Evolutionary conservation across 2,888 invertebrate genomes (phyloP).

Genomic region (Empis livida): DNA sequence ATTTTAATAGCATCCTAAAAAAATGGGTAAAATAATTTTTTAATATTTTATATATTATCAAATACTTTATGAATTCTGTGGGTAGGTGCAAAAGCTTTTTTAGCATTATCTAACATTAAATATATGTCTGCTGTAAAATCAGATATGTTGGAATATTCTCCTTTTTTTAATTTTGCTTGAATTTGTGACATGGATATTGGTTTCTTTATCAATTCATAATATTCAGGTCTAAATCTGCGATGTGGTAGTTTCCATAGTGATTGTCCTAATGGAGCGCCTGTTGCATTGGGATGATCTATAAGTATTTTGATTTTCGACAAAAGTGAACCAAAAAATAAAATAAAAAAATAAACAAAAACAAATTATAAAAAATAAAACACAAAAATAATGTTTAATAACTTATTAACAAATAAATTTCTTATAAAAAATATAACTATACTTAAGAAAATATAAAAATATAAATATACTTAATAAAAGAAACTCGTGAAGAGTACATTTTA

Average conservation of each 20-base stretch:
- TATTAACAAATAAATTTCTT: not conserved
- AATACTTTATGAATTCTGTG: constrained; percentile 67
- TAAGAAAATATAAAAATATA: too few relatives aligned
- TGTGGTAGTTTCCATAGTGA: constrained; percentile 90
- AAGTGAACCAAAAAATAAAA: constrained; percentile 7
- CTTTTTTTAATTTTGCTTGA: constrained; percentile 64
- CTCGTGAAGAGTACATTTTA: too few relatives aligned
- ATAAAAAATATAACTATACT: too few relatives aligned
- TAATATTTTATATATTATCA: not conserved
- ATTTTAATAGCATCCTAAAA: constrained; percentile 64
- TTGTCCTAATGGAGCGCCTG: constrained; percentile 74
- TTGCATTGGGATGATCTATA: constrained; percentile 33
- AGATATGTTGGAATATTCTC: constrained; percentile 69
- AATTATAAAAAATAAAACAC: constrained; percentile 7
- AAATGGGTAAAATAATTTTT: not conserved
- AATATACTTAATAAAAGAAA: too few relatives aligned
- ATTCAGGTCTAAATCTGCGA: constrained; percentile 85
- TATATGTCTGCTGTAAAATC: constrained; percentile 90
- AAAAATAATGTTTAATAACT: too few relatives aligned
- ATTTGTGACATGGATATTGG: constrained; percentile 93
- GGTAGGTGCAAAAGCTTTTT: constrained; percentile 70
- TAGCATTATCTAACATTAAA: constrained; percentile 94
- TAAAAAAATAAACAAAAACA: constrained; percentile 13
- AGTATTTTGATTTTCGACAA: constrained; percentile 9
- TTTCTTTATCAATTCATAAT: constrained; percentile 92